Conservation (phyloP, 2,888 invertebrate genomes). For the Dicranocentrus wangi region DNA sequence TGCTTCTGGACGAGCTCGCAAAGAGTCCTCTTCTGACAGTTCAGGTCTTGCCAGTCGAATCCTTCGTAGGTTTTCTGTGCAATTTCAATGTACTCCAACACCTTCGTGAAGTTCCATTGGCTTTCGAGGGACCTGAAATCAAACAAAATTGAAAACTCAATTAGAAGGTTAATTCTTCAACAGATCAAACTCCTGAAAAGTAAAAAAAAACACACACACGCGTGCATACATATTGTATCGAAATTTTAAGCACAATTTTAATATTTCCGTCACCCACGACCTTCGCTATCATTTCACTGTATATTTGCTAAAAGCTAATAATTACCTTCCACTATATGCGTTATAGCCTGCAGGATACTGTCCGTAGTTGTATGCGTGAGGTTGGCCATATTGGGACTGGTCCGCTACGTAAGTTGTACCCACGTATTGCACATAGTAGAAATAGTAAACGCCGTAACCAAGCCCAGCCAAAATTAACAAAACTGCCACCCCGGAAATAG, state of each 20-base stretch:
- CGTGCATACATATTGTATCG: too few relatives aligned
- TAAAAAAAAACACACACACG: too few relatives aligned
- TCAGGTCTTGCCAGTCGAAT: conserved; percentile 72
- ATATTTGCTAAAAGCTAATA: too few relatives aligned
- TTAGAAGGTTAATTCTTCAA: neutral
- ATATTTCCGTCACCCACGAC: too few relatives aligned
- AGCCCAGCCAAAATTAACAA: conserved; percentile 67
- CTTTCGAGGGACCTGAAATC: conserved; percentile 65
- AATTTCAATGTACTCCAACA: conserved; percentile 72
- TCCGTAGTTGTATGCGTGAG: conserved; percentile 49
- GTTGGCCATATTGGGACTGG: conserved; percentile 43
- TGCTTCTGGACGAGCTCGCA: conserved; percentile 72
- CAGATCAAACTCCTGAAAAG: too few relatives aligned
- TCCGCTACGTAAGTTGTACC: conserved; percentile 17
- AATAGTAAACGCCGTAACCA: conserved; percentile 66
- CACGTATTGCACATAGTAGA: conserved; percentile 62
- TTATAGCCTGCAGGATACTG: conserved; percentile 48
- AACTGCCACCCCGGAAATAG: conserved; percentile 56
- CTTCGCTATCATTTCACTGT: too few relatives aligned
- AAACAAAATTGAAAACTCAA: neutral
- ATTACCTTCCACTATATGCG: conserved; percentile 63
- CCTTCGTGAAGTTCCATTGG: conserved; percentile 69
- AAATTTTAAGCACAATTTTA: too few relatives aligned
- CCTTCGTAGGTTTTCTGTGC: conserved; percentile 72
- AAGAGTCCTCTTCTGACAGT: conserved; percentile 72